Conservation (phyloP, 2,888 invertebrate genomes). For the Chromoteleia sp. region DNA sequence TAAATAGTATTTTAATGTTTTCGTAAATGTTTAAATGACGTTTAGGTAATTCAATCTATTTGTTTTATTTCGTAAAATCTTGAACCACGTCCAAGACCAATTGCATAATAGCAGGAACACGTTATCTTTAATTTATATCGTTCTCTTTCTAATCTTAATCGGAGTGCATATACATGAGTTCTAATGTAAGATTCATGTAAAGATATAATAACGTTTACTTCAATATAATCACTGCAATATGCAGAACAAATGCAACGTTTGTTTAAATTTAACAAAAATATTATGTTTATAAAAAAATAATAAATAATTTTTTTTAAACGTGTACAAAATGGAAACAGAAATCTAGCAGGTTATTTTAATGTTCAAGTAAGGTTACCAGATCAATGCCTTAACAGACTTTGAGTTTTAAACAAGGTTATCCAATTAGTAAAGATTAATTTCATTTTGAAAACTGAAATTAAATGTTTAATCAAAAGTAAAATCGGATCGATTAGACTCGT, state of each 20-base stretch:
- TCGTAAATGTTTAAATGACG: not conserved
- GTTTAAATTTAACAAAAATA: too few species aligned
- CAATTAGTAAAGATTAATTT: too few species aligned
- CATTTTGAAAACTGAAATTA: too few species aligned
- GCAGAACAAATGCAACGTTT: not conserved
- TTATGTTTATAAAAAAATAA: too few species aligned
- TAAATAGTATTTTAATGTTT: not conserved
- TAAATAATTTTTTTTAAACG: not conserved
- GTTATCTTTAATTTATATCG: slow-evolving; percentile 21
- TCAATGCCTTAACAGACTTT: too few species aligned
- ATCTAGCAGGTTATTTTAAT: too few species aligned
- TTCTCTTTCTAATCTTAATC: slow-evolving; percentile 13
- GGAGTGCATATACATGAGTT: slow-evolving; percentile 10
- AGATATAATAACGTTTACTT: slow-evolving; percentile 12
- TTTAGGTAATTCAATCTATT: not conserved
- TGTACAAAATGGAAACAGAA: too few species aligned
- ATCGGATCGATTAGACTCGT: too few species aligned
- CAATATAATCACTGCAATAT: slow-evolving; percentile 2
- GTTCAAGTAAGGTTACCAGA: too few species aligned
- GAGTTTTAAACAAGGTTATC: too few species aligned
- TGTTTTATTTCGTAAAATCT: slow-evolving; percentile 8
- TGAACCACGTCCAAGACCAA: slow-evolving; percentile 11
- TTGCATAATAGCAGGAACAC: slow-evolving; percentile 7
- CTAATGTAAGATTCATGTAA: slow-evolving; percentile 27
- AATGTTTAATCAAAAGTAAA: too few species aligned